Percentiles rank a stretch among this genome's conserved stretches.
Conservation (phyloP, 2,797 vertebrate species). For the Cyprinella venusta region DNA sequence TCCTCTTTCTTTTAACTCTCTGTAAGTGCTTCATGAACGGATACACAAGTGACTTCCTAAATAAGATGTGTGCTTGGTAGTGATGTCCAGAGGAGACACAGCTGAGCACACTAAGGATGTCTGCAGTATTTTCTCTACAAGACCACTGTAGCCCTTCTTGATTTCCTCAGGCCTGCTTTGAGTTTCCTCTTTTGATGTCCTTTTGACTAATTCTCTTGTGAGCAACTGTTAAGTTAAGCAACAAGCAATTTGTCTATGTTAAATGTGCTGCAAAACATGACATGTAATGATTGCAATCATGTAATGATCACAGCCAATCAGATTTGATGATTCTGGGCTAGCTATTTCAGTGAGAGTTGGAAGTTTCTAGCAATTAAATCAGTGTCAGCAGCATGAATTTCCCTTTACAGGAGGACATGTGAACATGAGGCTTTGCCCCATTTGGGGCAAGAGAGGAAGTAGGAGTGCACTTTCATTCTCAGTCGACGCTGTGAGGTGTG, state of each 20-base stretch:
- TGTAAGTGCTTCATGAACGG: background rate
- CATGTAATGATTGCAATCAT: too few species aligned
- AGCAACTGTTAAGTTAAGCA: background rate
- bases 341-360: background rate
- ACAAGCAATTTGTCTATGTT: background rate
- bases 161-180: background rate
- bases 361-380: background rate
- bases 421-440: background rate
- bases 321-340: background rate
- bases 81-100: background rate
- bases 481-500: constrained; percentile 10
- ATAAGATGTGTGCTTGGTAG: background rate
- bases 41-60: background rate
- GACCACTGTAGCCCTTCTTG: background rate
- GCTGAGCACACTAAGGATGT: background rate
- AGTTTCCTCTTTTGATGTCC: background rate
- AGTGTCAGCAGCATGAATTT: background rate
- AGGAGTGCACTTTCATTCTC: constrained; percentile 12
- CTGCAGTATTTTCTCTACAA: background rate
- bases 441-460: background rate
- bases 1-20: constrained; percentile 12
- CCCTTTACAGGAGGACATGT: background rate
- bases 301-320: background rate
- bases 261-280: background rate
- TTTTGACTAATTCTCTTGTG: background rate